Evolutionary conservation across 1,140 invertebrate species (phyloP).

Genomic region (Akabosia matsudoensis): DNA sequence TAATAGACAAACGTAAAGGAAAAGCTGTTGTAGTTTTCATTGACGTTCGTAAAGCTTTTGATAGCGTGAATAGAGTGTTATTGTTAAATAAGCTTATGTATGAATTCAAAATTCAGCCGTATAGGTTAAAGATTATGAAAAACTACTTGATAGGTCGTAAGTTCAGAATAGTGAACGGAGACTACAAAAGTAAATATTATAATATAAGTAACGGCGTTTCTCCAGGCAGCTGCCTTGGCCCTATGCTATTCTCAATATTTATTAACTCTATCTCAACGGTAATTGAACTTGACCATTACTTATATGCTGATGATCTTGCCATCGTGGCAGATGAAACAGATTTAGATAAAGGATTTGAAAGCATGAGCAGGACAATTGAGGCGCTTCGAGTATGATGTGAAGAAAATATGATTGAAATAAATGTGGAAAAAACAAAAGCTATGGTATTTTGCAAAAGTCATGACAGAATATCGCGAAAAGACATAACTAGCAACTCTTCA

Average conservation of each 20-base stretch:
- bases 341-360: not conserved
- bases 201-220: not conserved
- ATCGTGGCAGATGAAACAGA: not conserved
- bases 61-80: not conserved
- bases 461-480: not conserved
- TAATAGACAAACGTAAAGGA: not conserved
- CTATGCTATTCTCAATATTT: not conserved
- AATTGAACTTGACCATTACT: not conserved
- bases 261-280: not conserved
- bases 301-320: not conserved
- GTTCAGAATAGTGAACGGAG: not conserved
- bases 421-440: not conserved
- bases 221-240: not conserved
- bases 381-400: not conserved
- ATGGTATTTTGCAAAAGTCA: not conserved
- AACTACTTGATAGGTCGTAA: not conserved
- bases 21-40: slow-evolving; percentile 7
- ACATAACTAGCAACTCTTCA: not conserved
- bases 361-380: not conserved
- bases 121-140: not conserved
- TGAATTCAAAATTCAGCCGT: not conserved
- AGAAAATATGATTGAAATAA: not conserved
- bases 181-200: not conserved
- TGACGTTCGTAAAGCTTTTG: not conserved
- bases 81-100: not conserved